phyloP scores from a whole-genome alignment of 1,140 invertebrate genomes.

The Halyomorpha halys region DNA sequence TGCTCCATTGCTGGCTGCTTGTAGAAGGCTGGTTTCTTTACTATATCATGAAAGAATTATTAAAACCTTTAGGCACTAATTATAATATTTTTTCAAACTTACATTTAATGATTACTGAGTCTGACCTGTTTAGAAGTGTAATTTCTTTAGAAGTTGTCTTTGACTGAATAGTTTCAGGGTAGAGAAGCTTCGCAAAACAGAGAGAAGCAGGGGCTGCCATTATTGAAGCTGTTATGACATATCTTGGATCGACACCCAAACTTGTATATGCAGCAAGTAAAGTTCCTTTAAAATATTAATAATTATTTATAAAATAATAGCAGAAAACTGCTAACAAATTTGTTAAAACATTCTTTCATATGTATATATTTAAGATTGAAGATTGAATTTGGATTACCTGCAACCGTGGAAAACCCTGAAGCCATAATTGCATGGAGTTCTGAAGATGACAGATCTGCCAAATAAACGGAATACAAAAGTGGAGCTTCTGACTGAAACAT shows the following conservation, averaged over 20 bases:
- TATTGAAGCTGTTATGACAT: conserved; percentile 79
- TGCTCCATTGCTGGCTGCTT: conserved; percentile 83
- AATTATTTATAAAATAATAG: too few species aligned
- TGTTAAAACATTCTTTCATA: too few species aligned
- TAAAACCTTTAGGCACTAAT: too few species aligned
- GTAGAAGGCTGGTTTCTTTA: conserved; percentile 67
- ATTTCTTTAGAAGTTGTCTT: conserved; percentile 57
- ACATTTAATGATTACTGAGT: conserved; percentile 15
- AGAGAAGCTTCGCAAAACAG: conserved; percentile 78
- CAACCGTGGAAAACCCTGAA: conserved; percentile 89
- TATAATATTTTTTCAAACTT: too few species aligned
- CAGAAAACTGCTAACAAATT: too few species aligned
- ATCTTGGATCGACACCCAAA: conserved; percentile 73
- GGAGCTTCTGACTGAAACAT: conserved; percentile 72
- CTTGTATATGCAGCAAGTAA: conserved; percentile 85
- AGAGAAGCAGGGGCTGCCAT: conserved; percentile 92
- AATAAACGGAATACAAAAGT: conserved; percentile 75
- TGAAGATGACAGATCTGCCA: conserved; percentile 71
- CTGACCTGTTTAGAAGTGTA: conserved; percentile 50
- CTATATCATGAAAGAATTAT: conserved; percentile 40
- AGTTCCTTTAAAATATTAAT: conserved; percentile 45
- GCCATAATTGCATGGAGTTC: conserved; percentile 89
- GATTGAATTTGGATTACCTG: conserved; percentile 46
- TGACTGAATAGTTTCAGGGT: conserved; percentile 75
- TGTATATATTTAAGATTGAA: too few species aligned